Conservation (phyloP, 35 echinoderm and acorn worm genomes). For the Heliocidaris erythrogramma region DNA sequence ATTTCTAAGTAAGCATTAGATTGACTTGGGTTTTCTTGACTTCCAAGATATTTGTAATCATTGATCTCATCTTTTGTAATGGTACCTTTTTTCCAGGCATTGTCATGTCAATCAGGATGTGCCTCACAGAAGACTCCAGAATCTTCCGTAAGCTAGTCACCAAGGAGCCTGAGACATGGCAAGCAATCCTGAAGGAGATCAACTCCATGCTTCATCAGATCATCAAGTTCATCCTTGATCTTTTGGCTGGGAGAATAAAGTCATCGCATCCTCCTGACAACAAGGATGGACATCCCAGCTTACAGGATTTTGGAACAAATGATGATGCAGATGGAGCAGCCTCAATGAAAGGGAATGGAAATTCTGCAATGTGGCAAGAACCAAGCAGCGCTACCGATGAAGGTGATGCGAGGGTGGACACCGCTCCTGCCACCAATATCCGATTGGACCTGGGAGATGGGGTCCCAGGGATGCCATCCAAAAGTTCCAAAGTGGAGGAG, state of each 20-base stretch:
- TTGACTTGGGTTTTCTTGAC: no score
- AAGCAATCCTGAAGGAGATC: slow-evolving; percentile 54
- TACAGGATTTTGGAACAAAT: not conserved
- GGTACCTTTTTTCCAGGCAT: slow-evolving; percentile 50
- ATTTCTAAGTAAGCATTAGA: no score
- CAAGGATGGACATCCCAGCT: not conserved
- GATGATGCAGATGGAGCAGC: not conserved
- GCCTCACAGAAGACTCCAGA: slow-evolving; percentile 48
- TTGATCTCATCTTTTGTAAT: not conserved
- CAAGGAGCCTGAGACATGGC: slow-evolving; percentile 42
- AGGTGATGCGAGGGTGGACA: not conserved
- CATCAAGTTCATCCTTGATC: slow-evolving; percentile 61
- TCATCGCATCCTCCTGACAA: not conserved
- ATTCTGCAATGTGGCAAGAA: not conserved
- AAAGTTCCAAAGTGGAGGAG: not conserved
- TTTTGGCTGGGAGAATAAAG: slow-evolving; percentile 61
- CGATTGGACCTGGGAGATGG: not conserved
- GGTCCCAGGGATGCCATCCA: not conserved
- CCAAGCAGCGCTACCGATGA: not conserved
- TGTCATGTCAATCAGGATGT: slow-evolving; percentile 64
- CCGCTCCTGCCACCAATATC: not conserved
- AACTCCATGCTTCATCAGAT: slow-evolving; percentile 59
- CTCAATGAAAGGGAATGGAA: not conserved
- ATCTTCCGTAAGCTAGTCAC: slow-evolving; percentile 16
- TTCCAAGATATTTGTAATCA: no score